Evolutionary conservation across 2,888 invertebrate genomes (phyloP).

Genomic region (Epistrophella euchroma): DNA sequence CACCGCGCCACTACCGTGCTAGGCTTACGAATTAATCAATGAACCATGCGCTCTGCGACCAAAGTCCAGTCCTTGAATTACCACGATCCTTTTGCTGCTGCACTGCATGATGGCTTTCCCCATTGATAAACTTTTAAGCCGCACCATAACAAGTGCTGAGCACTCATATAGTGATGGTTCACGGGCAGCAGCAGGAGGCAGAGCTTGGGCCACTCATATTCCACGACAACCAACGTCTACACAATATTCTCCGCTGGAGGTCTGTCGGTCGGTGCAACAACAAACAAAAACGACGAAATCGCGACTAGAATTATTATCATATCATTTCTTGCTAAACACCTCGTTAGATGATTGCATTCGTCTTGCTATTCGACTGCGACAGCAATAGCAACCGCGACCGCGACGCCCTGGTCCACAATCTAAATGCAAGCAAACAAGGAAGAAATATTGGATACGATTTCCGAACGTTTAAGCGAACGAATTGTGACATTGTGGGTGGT

Average conservation of each 20-base stretch:
- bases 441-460: slow-evolving; percentile 75
- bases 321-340: slow-evolving; percentile 80
- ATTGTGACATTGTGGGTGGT: slow-evolving; percentile 76
- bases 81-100: slow-evolving; percentile 40
- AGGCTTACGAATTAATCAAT: slow-evolving; percentile 75
- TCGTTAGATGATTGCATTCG: slow-evolving; percentile 78
- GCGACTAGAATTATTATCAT: slow-evolving; percentile 80
- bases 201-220: slow-evolving; percentile 57
- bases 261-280: slow-evolving; percentile 76
- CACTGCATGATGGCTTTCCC: slow-evolving; percentile 8
- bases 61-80: slow-evolving; percentile 73
- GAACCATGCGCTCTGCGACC: slow-evolving; percentile 39
- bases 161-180: slow-evolving; percentile 22
- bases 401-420: slow-evolving; percentile 27
- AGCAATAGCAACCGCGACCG: slow-evolving; percentile 8
- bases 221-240: slow-evolving; percentile 61
- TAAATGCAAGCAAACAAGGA: slow-evolving; percentile 61
- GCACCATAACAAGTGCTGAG: slow-evolving; percentile 65
- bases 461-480: slow-evolving; percentile 75
- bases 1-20: slow-evolving; percentile 71
- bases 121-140: slow-evolving; percentile 67
- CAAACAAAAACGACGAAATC: slow-evolving; percentile 79
- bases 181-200: slow-evolving; percentile 32
- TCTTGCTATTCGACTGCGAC: slow-evolving; percentile 55
- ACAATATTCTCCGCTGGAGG: slow-evolving; percentile 76